Percentiles rank a stretch among this genome's conserved stretches.
Evolutionary conservation across 1,140 invertebrate species (phyloP).

Genomic region (Metaphire vulgaris): DNA sequence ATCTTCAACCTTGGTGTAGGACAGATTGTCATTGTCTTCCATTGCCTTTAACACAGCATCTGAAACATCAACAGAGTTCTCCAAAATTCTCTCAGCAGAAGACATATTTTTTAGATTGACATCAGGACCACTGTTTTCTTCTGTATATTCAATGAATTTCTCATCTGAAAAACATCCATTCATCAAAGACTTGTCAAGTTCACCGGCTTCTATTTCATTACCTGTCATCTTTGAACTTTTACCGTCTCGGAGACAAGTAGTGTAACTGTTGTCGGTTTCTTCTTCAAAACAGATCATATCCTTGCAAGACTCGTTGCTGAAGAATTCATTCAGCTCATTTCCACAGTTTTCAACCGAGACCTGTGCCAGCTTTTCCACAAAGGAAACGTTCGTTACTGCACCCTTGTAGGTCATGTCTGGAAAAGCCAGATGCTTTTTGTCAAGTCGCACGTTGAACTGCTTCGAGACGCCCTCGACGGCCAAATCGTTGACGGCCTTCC

Average conservation of each 20-base stretch:
- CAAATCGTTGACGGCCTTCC: neutral
- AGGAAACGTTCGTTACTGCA: neutral
- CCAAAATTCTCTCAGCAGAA: neutral
- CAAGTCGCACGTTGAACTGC: neutral
- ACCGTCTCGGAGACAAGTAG: neutral
- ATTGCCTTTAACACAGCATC: neutral
- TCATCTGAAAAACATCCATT: neutral
- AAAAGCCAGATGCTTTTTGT: neutral
- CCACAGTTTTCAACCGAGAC: neutral
- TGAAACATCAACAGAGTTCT: neutral
- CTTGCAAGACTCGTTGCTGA: neutral
- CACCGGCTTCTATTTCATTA: too few species aligned
- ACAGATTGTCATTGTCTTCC: neutral
- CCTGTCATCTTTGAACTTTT: too few species aligned
- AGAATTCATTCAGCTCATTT: neutral
- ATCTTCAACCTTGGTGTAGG: neutral
- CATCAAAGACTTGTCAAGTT: too few species aligned
- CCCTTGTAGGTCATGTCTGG: neutral
- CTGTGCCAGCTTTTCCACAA: neutral
- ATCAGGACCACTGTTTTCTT: neutral
- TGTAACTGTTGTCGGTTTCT: neutral
- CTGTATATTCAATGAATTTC: neutral
- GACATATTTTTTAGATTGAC: neutral
- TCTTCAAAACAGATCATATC: neutral
- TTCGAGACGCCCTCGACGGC: neutral